phyloP scores from a whole-genome alignment of 2,113 vertebrate species.

The Rhagologus leucostigma region DNA sequence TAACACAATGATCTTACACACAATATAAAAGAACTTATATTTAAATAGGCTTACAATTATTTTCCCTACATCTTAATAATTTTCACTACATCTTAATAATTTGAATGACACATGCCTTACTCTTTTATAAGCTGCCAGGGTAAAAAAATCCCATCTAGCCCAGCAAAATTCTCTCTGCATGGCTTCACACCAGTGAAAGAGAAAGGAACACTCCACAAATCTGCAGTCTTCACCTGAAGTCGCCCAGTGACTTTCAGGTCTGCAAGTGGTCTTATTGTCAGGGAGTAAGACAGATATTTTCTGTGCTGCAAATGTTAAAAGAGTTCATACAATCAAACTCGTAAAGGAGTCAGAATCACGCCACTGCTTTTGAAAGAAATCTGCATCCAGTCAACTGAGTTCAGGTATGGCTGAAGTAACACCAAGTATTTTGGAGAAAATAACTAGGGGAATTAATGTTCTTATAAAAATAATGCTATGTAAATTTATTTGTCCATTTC shows the following conservation, averaged over 20 bases:
- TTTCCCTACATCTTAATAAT: constrained; percentile 8
- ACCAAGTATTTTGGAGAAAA: background rate
- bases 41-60: constrained; percentile 26
- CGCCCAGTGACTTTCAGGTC: background rate
- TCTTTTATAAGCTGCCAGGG: constrained; percentile 28
- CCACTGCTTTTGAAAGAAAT: background rate
- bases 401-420: background rate
- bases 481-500: background rate
- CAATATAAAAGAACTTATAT: background rate
- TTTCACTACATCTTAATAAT: background rate
- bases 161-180: background rate
- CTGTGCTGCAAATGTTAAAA: background rate
- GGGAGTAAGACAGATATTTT: background rate
- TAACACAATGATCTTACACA: background rate
- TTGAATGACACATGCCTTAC: background rate
- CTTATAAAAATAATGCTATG: background rate
- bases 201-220: background rate
- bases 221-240: background rate
- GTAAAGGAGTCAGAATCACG: background rate
- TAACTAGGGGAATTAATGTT: background rate
- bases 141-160: background rate
- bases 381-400: background rate
- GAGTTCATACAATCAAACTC: background rate
- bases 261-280: background rate
- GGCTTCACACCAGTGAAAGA: background rate